phyloP scores from a whole-genome alignment of 2,888 invertebrate genomes.

The Microctonus hyperodae region DNA sequence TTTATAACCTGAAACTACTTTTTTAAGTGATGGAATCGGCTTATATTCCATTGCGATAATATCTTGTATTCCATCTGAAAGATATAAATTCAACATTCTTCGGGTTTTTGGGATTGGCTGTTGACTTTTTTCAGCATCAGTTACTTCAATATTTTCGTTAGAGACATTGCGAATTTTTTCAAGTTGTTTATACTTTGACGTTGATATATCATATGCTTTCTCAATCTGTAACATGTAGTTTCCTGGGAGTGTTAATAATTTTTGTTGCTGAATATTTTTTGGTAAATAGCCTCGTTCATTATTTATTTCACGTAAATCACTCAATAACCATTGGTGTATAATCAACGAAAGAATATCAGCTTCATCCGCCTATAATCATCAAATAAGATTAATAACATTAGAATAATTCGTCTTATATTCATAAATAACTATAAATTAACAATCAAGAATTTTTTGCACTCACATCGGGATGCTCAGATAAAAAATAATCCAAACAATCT shows the following conservation, averaged over 20 bases:
- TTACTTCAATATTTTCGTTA: conserved; percentile 66
- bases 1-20: conserved; percentile 69
- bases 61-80: conserved; percentile 79
- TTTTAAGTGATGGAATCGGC: conserved; percentile 67
- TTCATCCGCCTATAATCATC: conserved; percentile 49
- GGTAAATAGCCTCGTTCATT: conserved; percentile 70
- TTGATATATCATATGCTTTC: conserved; percentile 61
- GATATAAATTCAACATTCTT: conserved; percentile 73
- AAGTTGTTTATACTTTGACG: conserved; percentile 57
- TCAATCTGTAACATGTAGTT: conserved; percentile 70
- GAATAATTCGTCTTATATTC: conserved; percentile 1
- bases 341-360: conserved; percentile 68
- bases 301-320: conserved; percentile 70
- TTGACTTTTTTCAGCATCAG: conserved; percentile 68
- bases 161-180: conserved; percentile 63
- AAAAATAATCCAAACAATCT: conserved; percentile 55
- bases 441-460: neutral
- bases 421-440: conserved; percentile 16
- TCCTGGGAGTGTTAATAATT: conserved; percentile 65
- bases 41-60: conserved; percentile 77
- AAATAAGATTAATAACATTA: neutral
- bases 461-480: conserved; percentile 45
- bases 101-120: conserved; percentile 67
- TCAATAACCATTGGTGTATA: conserved; percentile 72
- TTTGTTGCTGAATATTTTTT: conserved; percentile 64